These are phyloP conservation scores for Platycheirus rosarum DNA, from an alignment of 2,888 invertebrate genomes.

Conservation along the genomic window DNA sequence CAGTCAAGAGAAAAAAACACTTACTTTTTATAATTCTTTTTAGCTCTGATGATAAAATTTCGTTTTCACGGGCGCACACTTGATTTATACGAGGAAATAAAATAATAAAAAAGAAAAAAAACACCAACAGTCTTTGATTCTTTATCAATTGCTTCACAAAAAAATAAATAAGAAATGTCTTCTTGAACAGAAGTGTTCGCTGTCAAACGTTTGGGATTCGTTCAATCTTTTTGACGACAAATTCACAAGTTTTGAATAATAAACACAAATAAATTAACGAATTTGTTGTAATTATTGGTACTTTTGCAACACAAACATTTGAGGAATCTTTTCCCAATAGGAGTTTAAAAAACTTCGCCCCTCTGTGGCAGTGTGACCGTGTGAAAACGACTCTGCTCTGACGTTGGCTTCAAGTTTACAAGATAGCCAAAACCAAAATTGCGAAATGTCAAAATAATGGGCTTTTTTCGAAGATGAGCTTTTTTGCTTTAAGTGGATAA, in stretches of 20 bases:
- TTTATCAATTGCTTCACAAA: slow-evolving; percentile 46
- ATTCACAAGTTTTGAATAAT: slow-evolving; percentile 33
- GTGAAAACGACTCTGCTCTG: slow-evolving; percentile 51
- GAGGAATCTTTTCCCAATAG: slow-evolving; percentile 39
- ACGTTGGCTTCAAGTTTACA: slow-evolving; percentile 31
- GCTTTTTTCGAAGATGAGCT: slow-evolving; percentile 62
- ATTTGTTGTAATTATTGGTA: slow-evolving; percentile 26
- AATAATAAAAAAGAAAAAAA: slow-evolving; percentile 27
- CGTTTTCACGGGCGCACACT: slow-evolving; percentile 53
- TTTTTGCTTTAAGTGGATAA: neutral
- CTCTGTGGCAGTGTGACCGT: slow-evolving; percentile 55
- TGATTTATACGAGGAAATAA: slow-evolving; percentile 5
- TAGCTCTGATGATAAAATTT: slow-evolving; percentile 17
- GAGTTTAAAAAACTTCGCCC: slow-evolving; percentile 60
- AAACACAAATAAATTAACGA: slow-evolving; percentile 35
- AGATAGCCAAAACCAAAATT: slow-evolving; percentile 8
- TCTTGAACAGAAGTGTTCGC: slow-evolving; percentile 63
- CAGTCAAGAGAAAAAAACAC: slow-evolving; percentile 16
- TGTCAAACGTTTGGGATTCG: slow-evolving; percentile 24
- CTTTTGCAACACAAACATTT: slow-evolving; percentile 60
- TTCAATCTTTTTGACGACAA: slow-evolving; percentile 15
- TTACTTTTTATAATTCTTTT: slow-evolving; percentile 29
- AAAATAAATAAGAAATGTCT: slow-evolving; percentile 27
- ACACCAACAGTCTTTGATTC: slow-evolving; percentile 33
- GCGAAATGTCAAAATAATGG: slow-evolving; percentile 52